Percentiles rank a stretch among this genome's conserved stretches.
phyloP scores from a whole-genome alignment of 2,113 vertebrate species.

The Oryzias woworae region DNA sequence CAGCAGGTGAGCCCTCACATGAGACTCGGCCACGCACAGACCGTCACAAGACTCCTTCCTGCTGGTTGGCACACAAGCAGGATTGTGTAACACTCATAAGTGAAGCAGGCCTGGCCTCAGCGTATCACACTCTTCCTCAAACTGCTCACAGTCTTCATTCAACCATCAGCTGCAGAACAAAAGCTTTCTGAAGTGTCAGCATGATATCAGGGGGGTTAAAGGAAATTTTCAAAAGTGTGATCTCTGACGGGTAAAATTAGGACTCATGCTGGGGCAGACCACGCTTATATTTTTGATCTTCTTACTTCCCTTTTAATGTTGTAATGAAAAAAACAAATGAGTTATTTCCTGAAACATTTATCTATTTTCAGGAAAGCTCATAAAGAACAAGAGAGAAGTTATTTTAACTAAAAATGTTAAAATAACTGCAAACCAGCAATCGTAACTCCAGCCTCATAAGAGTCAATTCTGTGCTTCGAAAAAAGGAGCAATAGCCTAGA shows the following conservation, averaged over 20 bases:
- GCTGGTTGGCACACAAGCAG: background rate
- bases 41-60: slow-evolving; percentile 14
- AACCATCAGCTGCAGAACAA: background rate
- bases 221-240: slow-evolving; percentile 5
- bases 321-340: background rate
- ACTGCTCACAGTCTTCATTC: background rate
- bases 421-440: too few relatives aligned
- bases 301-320: slow-evolving; percentile 1
- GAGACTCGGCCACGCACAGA: background rate
- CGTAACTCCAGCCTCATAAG: too few relatives aligned
- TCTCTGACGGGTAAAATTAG: background rate
- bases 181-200: background rate
- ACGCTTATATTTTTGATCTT: background rate
- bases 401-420: background rate
- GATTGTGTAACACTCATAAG: slow-evolving; percentile 9
- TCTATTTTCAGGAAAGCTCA: background rate
- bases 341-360: background rate
- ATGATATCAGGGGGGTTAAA: background rate
- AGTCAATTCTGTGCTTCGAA: too few relatives aligned
- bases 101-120: slow-evolving; percentile 5
- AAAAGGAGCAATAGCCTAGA: too few relatives aligned
- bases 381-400: background rate
- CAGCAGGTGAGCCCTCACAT: slow-evolving; percentile 71
- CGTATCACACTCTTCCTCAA: background rate
- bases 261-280: background rate